Evolutionary conservation across 2,113 vertebrate genomes (phyloP).

Genomic region (Hippocampus guttulatus): DNA sequence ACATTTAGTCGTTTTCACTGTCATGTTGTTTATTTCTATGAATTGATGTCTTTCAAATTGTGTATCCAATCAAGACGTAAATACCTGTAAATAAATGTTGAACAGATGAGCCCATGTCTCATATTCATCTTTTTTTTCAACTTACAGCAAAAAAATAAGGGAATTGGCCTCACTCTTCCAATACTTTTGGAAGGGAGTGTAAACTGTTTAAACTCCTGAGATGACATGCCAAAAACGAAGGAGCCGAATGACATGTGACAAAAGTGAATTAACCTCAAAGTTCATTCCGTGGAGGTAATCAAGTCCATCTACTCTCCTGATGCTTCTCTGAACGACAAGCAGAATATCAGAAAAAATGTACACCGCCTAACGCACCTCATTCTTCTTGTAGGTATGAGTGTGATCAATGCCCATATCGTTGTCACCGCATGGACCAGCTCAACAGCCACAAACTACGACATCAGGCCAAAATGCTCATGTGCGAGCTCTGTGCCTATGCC

Average conservation of each 20-base stretch:
- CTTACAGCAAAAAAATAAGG: neutral
- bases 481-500: constrained; percentile 89
- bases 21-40: too few species aligned
- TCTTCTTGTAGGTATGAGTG: constrained; percentile 81
- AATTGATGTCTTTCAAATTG: neutral
- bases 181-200: neutral
- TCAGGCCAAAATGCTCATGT: constrained; percentile 91
- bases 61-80: neutral
- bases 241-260: neutral
- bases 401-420: constrained; percentile 90
- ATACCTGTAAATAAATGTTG: neutral
- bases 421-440: constrained; percentile 91
- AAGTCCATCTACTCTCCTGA: neutral
- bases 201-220: neutral
- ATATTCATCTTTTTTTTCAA: neutral
- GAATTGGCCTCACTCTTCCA: neutral
- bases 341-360: neutral
- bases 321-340: neutral
- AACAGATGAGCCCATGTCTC: neutral
- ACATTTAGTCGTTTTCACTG: too few species aligned
- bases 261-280: neutral
- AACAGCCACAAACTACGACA: constrained; percentile 96
- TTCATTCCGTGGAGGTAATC: neutral
- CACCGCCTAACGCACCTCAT: neutral
- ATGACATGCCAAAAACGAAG: neutral